Evolutionary conservation across 2,888 invertebrate genomes (phyloP).

Genomic region (Thysanoteuthis rhombus): DNA sequence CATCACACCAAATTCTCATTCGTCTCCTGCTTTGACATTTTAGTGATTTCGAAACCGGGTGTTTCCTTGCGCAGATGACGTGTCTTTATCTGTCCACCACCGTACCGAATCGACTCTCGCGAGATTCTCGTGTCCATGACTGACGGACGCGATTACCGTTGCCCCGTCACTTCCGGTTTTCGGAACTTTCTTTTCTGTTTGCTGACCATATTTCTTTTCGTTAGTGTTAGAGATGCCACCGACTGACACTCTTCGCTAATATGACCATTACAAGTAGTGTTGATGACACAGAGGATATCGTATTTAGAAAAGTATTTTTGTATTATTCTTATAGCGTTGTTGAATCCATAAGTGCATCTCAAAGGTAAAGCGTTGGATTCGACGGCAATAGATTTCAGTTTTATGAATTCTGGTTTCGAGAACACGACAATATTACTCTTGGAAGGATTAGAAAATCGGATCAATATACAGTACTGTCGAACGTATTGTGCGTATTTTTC

Average conservation of each 20-base stretch:
- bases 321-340: not conserved
- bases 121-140: not conserved
- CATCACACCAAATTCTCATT: not conserved
- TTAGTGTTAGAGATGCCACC: not conserved
- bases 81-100: not conserved
- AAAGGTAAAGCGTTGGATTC: not conserved
- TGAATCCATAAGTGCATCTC: not conserved
- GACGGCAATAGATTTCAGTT: not conserved
- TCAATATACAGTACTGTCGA: too few relatives aligned
- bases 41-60: slow-evolving; percentile 12
- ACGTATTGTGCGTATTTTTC: too few relatives aligned
- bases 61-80: not conserved
- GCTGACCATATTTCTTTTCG: not conserved
- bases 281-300: not conserved
- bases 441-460: too few relatives aligned
- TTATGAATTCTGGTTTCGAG: too few relatives aligned
- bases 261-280: not conserved
- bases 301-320: not conserved
- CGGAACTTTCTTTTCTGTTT: not conserved
- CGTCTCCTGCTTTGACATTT: not conserved
- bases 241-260: not conserved
- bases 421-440: too few relatives aligned
- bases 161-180: not conserved
- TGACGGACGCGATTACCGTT: not conserved
- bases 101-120: not conserved